Conservation (phyloP, 1,140 invertebrate species). For the Scaptomyza graminum region DNA sequence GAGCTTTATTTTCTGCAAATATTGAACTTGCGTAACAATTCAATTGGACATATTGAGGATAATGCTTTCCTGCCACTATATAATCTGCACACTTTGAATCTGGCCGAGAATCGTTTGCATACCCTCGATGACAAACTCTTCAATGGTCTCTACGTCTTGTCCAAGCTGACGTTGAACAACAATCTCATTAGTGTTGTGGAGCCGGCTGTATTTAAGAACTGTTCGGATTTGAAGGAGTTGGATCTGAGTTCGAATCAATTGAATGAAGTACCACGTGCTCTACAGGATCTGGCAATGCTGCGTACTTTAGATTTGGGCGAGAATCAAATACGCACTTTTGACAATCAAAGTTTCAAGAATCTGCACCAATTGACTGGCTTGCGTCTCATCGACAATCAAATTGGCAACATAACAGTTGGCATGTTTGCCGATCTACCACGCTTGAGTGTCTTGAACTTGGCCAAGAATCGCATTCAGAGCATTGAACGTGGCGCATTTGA, state of each 20-base stretch:
- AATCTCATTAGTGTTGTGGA: slow-evolving; percentile 93
- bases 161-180: slow-evolving; percentile 92
- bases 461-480: slow-evolving; percentile 93
- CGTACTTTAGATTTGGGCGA: slow-evolving; percentile 94
- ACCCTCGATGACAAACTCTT: slow-evolving; percentile 92
- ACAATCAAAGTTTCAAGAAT: slow-evolving; percentile 92
- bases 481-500: slow-evolving; percentile 93
- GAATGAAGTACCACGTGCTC: slow-evolving; percentile 90
- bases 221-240: slow-evolving; percentile 94
- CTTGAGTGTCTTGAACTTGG: slow-evolving; percentile 93
- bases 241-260: slow-evolving; percentile 94
- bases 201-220: slow-evolving; percentile 93
- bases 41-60: slow-evolving; percentile 93
- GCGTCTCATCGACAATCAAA: slow-evolving; percentile 93
- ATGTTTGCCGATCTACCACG: slow-evolving; percentile 93
- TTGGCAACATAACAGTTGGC: slow-evolving; percentile 92
- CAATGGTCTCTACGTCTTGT: slow-evolving; percentile 93
- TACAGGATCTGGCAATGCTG: slow-evolving; percentile 92
- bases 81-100: slow-evolving; percentile 93
- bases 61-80: slow-evolving; percentile 93
- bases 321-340: slow-evolving; percentile 92
- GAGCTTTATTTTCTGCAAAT: slow-evolving; percentile 94
- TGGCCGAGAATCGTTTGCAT: slow-evolving; percentile 93
- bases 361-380: slow-evolving; percentile 93
- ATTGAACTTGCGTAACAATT: slow-evolving; percentile 93